Base-by-base conservation (phyloP, 2,888 invertebrate genomes). In the Tinea trinotella region DNA sequence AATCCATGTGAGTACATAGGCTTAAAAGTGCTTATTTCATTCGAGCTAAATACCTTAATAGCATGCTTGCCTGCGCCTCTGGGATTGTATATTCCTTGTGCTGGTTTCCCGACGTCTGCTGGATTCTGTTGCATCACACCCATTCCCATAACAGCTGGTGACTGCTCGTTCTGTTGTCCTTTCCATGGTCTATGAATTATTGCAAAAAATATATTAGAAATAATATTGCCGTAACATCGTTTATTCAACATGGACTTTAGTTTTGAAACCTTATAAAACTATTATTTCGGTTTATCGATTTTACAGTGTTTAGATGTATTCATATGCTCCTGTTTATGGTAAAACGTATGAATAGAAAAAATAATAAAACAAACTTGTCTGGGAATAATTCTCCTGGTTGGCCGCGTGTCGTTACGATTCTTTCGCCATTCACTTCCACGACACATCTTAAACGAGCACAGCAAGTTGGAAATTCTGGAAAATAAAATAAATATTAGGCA, bases 331-430 rank as follows among this genome's bases (percentile, higher is more conserved):
- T 53, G 10, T 53, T 17, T 15, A 13, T 35, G 15, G n/a, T 10
- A 15, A 22, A 22, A 22, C 7, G 22, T 3, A 3, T 22, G 7
- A 22, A 30, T 30, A n/a, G n/a, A n/a, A n/a, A n/a, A n/a, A 7
- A 24, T 7, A 24, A 24, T 24, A 5, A 24, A 15, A 40, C 74
- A 72, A 62, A 84, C 85, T 85, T 85, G 58, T 85, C 85, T 22
- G 85, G 85, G 68, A 85, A 85, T 0, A 85, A 63, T 69, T 85
- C 85, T 3, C 85, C 85, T 9, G 85, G 85, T 35, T 85, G 85
- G 9, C 85, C 85, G 57, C 85, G 64, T 0, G 85, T 85, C 57
- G 84, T 84, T 0, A 85, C 85, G 30, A 84, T 82, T 48, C 85
- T 71, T 61, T 85, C 85, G 1, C 85, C 85, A 34, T 81, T 83